Evolutionary conservation across 37 sponge, comb jelly and placozoan species (phyloP), one percentile per base, ranked within the genome.

Genomic region (Bolinopsis microptera): DNA sequence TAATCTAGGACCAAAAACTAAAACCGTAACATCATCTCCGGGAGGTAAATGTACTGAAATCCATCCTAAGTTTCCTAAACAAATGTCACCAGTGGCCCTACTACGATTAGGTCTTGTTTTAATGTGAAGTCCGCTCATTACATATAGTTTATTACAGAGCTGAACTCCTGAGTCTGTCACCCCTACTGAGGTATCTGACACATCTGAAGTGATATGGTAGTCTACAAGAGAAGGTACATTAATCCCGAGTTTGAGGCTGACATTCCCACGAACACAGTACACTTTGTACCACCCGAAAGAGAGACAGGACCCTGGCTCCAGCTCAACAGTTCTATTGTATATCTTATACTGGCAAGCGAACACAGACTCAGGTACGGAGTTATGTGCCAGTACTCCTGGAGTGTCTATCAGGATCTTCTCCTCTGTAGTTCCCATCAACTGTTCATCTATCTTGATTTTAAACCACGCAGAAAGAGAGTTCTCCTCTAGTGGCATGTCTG

Each of bases 281-380:
- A 86, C 36, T 38, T 86, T 86, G 90, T 39, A 86, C 90, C 90
- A 86, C 18, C 61, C 90, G 28, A 86, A 39, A 9, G 61, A 18
- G 3, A 86, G 35, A 34, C 41, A 39, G 2, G 34, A 38, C 26
- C 90, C 90, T 41, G 90, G 61, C 36, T 39, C 26, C 0, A 86
- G 24, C 23, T 24, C 61, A n/a, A 86, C 30, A 26, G 23, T 27
- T 22, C 24, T 1, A 2, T 38, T 18, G 90, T 36, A 41, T 24
- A 86, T 86, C 61, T 39, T 41, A 48, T 34, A n/a, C 24, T 39
- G 36, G 26, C 36, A 38, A 2, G 35, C 23, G 30, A 39, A 38
- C 0, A 38, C 61, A 26, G 90, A 39, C 23, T 86, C 90, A 5
- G 90, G 90, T 1, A 39, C 18, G 90, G 35, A 22, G 26, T 86